Percentiles rank a stretch among this genome's conserved stretches.
phyloP scores from a whole-genome alignment of 1,140 invertebrate genomes.

The Listronotus oregonensis region DNA sequence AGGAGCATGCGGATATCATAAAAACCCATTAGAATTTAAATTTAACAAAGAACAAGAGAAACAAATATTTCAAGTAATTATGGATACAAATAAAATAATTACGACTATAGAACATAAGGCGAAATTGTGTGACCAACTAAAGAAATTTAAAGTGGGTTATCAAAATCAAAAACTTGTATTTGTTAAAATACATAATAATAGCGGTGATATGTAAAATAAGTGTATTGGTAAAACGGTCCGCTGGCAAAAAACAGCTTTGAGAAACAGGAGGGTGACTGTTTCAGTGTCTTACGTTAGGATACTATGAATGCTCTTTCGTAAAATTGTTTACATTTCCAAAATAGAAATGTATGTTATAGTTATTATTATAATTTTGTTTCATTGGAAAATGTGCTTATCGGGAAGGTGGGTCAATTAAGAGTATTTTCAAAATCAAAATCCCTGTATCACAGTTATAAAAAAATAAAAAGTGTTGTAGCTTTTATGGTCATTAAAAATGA shows the following conservation, averaged over 20 bases:
- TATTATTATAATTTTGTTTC: too few relatives aligned
- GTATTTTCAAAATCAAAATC: too few relatives aligned
- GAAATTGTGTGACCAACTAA: conserved; percentile 20
- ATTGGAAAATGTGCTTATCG: too few relatives aligned
- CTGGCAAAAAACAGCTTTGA: background rate
- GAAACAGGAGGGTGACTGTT: background rate
- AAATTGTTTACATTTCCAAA: too few relatives aligned
- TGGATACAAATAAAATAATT: conserved; percentile 25
- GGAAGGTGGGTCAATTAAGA: too few relatives aligned
- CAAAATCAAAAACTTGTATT: conserved; percentile 2
- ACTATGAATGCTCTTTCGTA: too few relatives aligned
- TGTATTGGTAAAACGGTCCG: background rate
- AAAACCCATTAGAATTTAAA: conserved; percentile 30
- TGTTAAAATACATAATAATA: background rate
- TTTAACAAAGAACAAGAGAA: conserved; percentile 33
- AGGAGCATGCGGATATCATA: conserved; percentile 37
- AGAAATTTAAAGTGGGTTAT: conserved; percentile 13
- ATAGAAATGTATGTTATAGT: too few relatives aligned
- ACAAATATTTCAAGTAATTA: conserved; percentile 31
- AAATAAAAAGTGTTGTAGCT: too few relatives aligned
- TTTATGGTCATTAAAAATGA: too few relatives aligned
- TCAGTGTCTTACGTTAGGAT: too few relatives aligned
- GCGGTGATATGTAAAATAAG: conserved; percentile 7
- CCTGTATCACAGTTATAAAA: too few relatives aligned
- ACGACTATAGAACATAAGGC: conserved; percentile 21